Percentiles rank a stretch among this genome's conserved stretches.
Evolutionary conservation across 2,888 invertebrate genomes (phyloP).

Genomic region (Molanna angustata): DNA sequence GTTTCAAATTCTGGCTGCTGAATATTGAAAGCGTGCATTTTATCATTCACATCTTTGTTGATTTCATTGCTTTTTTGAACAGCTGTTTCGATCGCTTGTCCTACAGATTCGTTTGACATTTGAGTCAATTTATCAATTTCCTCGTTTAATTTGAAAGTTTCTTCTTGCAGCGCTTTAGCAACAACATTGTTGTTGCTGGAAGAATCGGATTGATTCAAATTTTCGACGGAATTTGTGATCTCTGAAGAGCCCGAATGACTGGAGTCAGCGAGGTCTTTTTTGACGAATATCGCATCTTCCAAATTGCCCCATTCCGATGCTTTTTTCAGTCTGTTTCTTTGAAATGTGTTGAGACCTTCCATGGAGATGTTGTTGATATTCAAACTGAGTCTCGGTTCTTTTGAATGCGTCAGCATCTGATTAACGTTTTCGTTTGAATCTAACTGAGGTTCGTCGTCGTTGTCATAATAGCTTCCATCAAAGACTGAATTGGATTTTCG

Average conservation of each 20-base stretch:
- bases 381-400: slow-evolving; percentile 57
- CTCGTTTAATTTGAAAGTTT: slow-evolving; percentile 34
- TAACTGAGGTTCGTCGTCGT: slow-evolving; percentile 45
- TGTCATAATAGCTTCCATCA: slow-evolving; percentile 48
- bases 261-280: slow-evolving; percentile 44
- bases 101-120: slow-evolving; percentile 12
- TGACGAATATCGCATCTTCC: slow-evolving; percentile 69
- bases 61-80: slow-evolving; percentile 39
- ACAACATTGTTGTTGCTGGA: slow-evolving; percentile 28
- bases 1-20: slow-evolving; percentile 1
- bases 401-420: slow-evolving; percentile 48
- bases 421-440: slow-evolving; percentile 45
- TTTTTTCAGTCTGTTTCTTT: slow-evolving; percentile 67
- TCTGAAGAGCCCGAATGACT: slow-evolving; percentile 51
- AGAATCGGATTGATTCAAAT: slow-evolving; percentile 21
- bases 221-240: slow-evolving; percentile 34
- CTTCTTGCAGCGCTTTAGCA: slow-evolving; percentile 34
- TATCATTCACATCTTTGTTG: slow-evolving; percentile 24
- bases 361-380: slow-evolving; percentile 55
- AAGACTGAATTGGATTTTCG: slow-evolving; percentile 62
- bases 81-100: slow-evolving; percentile 18
- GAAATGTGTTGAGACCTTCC: slow-evolving; percentile 66
- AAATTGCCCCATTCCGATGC: slow-evolving; percentile 74
- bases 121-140: slow-evolving; percentile 28
- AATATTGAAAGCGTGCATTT: not conserved